These are phyloP conservation scores for Columba janthina DNA, from an alignment of 2,113 vertebrate species.

Conservation along the genomic window DNA sequence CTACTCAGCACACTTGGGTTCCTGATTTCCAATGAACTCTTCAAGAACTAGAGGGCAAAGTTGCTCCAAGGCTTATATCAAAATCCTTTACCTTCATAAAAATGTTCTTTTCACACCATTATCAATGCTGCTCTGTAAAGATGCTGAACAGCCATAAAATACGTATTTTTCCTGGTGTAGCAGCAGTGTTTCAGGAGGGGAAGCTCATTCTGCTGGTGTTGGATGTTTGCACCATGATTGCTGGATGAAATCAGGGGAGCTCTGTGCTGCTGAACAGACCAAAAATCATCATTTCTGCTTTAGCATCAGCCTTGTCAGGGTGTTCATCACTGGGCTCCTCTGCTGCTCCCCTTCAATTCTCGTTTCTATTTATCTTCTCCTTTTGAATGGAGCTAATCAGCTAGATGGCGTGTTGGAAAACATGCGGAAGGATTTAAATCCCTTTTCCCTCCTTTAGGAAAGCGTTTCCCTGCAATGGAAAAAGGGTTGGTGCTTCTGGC, in stretches of 20 bases:
- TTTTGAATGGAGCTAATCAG: background rate
- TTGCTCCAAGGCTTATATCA: background rate
- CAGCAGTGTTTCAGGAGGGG: background rate
- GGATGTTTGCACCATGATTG: background rate
- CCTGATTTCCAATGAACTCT: background rate
- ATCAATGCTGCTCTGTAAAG: background rate
- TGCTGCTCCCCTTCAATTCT: background rate
- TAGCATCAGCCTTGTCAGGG: background rate
- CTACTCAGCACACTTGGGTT: background rate
- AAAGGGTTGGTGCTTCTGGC: background rate
- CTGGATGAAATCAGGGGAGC: background rate
- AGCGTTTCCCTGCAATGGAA: background rate
- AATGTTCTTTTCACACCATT: fast-evolving
- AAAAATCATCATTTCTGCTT: background rate
- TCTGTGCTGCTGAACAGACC: background rate
- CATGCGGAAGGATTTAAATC: background rate
- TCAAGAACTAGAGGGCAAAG: background rate
- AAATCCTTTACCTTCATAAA: background rate
- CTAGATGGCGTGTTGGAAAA: background rate
- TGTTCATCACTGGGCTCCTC: background rate
- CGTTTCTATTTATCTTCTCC: background rate
- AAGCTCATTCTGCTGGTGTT: background rate
- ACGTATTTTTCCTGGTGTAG: background rate
- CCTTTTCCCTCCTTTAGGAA: background rate
- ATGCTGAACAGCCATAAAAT: background rate